Conservation (phyloP, 2,113 vertebrate genomes). For the Chinchilla lanigera region DNA sequence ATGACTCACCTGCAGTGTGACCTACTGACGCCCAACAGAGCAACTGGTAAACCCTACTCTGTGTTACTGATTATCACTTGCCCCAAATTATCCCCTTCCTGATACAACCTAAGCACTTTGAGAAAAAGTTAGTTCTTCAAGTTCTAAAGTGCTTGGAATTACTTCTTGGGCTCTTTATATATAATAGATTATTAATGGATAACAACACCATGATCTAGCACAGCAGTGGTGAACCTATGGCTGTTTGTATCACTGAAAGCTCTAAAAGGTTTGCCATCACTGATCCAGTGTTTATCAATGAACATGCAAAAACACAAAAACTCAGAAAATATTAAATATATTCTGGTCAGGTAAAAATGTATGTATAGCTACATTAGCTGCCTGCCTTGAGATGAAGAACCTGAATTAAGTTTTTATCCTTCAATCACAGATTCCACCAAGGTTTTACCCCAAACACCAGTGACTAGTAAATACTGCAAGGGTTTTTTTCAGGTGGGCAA, state of each 20-base stretch:
- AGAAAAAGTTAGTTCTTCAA: slow-evolving; percentile 9
- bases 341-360: slow-evolving; percentile 40
- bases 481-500: not conserved
- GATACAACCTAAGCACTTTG: not conserved
- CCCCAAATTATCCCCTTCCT: not conserved
- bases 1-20: slow-evolving; percentile 49
- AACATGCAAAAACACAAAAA: slow-evolving; percentile 47
- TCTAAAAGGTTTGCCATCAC: not conserved
- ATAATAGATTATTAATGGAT: slow-evolving; percentile 3
- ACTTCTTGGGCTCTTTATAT: slow-evolving; percentile 32
- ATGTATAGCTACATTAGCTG: slow-evolving; percentile 28
- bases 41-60: slow-evolving; percentile 16
- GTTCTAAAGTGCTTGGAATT: slow-evolving; percentile 51
- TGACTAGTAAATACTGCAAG: not conserved
- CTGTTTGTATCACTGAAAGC: not conserved
- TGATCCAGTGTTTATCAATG: not conserved
- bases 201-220: not conserved
- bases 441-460: slow-evolving; percentile 25
- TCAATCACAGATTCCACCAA: not conserved
- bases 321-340: slow-evolving; percentile 40
- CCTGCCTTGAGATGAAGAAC: slow-evolving; percentile 12
- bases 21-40: not conserved
- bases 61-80: slow-evolving; percentile 13
- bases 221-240: not conserved
- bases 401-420: slow-evolving; percentile 15